Conservation (phyloP, 2,888 invertebrate species). For the Phlogophora meticulosa region DNA sequence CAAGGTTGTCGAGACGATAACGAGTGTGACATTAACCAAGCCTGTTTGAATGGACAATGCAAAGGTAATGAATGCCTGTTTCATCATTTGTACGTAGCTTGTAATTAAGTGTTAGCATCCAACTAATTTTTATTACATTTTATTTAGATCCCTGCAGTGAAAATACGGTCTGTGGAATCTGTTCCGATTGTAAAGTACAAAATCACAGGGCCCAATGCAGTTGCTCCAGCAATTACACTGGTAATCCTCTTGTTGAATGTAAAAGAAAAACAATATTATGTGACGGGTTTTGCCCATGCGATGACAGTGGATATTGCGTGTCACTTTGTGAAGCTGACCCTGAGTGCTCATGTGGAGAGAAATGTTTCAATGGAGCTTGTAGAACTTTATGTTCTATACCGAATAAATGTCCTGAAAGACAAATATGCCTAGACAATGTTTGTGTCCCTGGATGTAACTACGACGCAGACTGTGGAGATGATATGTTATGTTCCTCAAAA, state of each 20-base stretch:
- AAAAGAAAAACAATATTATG: slow-evolving; percentile 93
- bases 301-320: slow-evolving; percentile 95
- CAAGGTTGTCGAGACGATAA: slow-evolving; percentile 96
- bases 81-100: slow-evolving; percentile 15
- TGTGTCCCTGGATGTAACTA: slow-evolving; percentile 95
- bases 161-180: slow-evolving; percentile 94
- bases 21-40: slow-evolving; percentile 94
- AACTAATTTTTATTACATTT: slow-evolving; percentile 27
- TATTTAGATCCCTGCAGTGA: slow-evolving; percentile 95
- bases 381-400: slow-evolving; percentile 93
- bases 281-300: slow-evolving; percentile 95
- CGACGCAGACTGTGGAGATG: slow-evolving; percentile 95
- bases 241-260: slow-evolving; percentile 95
- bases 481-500: slow-evolving; percentile 93
- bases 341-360: slow-evolving; percentile 96
- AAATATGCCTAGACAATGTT: slow-evolving; percentile 93
- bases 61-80: slow-evolving; percentile 88
- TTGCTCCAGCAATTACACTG: slow-evolving; percentile 95
- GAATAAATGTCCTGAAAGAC: slow-evolving; percentile 94
- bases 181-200: slow-evolving; percentile 95
- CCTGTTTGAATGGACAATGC: slow-evolving; percentile 96
- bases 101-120: neutral
- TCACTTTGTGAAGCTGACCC: slow-evolving; percentile 92
- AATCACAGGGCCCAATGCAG: slow-evolving; percentile 97
- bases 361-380: slow-evolving; percentile 94